Conservation (phyloP, 2,113 vertebrate genomes). For the Hemibagrus wyckioides region DNA sequence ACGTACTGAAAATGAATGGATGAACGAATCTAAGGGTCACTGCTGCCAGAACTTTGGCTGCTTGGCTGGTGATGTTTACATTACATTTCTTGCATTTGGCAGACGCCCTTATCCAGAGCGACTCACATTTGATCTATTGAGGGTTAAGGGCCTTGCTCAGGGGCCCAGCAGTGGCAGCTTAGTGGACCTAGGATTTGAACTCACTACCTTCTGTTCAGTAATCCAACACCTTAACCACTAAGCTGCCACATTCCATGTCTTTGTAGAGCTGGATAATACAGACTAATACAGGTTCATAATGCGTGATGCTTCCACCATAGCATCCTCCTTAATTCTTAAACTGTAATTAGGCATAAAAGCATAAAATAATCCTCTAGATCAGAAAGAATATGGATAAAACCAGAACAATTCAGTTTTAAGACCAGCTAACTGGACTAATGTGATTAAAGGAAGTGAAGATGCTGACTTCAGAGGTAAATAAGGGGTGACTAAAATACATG, state of each 20-base stretch:
- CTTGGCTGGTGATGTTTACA: constrained; percentile 94
- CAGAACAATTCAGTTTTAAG: background rate
- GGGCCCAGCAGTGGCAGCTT: no score
- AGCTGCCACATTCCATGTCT: no score
- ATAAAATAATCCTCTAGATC: background rate
- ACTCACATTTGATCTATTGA: no score
- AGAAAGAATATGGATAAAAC: background rate
- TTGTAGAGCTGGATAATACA: constrained; percentile 94
- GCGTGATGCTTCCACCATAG: constrained; percentile 87
- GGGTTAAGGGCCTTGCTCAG: no score
- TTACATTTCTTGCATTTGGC: no score
- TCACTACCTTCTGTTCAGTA: no score
- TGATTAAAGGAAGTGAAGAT: background rate
- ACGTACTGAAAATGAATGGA: background rate
- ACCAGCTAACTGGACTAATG: background rate
- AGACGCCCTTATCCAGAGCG: no score
- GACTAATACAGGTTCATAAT: constrained; percentile 99
- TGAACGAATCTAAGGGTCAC: background rate
- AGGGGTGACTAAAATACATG: no score
- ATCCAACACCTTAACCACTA: no score
- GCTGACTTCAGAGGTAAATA: background rate
- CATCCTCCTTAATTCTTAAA: constrained; percentile 94
- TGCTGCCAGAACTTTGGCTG: constrained; percentile 78
- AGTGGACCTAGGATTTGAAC: no score
- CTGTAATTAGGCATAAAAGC: constrained; percentile 63